phyloP scores from a whole-genome alignment of 2,888 invertebrate species.

The Elysia crispata region DNA sequence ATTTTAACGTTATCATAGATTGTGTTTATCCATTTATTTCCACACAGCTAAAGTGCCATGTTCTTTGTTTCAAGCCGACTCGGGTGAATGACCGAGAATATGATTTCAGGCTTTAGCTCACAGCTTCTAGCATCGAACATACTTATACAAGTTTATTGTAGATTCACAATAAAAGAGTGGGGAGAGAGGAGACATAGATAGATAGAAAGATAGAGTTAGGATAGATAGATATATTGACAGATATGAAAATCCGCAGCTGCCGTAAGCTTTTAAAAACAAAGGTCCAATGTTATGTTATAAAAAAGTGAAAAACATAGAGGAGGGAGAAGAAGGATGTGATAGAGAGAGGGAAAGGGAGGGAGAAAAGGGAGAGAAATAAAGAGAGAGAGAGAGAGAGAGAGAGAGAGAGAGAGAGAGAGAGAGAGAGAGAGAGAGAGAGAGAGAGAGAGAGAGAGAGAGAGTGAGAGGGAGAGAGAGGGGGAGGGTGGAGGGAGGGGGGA shows the following conservation, averaged over 20 bases:
- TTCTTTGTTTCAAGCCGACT: too few relatives aligned
- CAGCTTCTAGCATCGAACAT: too few relatives aligned
- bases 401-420: background rate
- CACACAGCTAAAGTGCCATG: too few relatives aligned
- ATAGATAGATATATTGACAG: conserved; percentile 29
- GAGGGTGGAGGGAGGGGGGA: background rate
- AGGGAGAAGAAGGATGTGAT: background rate
- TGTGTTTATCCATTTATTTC: too few relatives aligned
- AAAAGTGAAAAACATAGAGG: background rate
- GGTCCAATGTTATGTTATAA: too few relatives aligned
- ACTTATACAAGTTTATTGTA: too few relatives aligned
- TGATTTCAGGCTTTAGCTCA: too few relatives aligned
- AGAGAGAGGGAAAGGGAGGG: background rate
- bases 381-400: background rate
- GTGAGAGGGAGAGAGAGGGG: too few relatives aligned
- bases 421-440: too few relatives aligned
- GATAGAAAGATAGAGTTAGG: conserved; percentile 25
- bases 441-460: too few relatives aligned
- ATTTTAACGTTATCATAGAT: too few relatives aligned
- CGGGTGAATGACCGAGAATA: too few relatives aligned
- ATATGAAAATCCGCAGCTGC: background rate
- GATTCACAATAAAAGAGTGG: background rate
- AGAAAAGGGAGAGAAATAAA: background rate
- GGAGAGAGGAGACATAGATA: background rate
- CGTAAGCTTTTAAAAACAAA: background rate